Base-by-base conservation (phyloP, 2,113 vertebrate species). In the Panthera tigris region DNA sequence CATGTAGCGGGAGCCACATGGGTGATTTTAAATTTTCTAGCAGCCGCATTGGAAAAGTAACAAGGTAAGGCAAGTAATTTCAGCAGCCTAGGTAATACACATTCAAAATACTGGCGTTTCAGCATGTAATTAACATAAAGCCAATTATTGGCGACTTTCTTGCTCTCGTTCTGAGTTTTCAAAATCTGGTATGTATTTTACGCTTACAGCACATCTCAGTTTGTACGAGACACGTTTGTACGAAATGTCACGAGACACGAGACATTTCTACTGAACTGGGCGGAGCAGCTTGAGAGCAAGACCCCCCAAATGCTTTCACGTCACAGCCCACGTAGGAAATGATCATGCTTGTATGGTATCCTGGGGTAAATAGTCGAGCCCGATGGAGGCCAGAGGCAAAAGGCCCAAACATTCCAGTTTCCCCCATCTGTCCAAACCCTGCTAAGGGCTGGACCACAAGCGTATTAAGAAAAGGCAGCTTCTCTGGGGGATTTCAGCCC, bases 191-290 rank as follows among this genome's bases (percentile, higher is more conserved):
- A 23, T 9, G 6, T 18, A 31, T 50, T 79, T 76, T 48, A 50
- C 23, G n/a, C 48, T 23, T 39, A 11, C 0, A 0, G n/a, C 12
- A 18, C 16, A 18, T 45, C 69, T 68, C 63, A 16, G 0, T 79
- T 83, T 21, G 15, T 8, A 18, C 27, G 2, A 84, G 48, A 52
- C 69, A 36, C 14, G 45, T 45, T 45, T 45, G 45, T 45, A 45
- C 45, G 45, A 45, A 45, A 45, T 45, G 45, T 45, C 45, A 18
- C 31, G 2, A 84, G 48, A 52, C 69, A 36, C 14, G 45, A 45
- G 45, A 4, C 8, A 6, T 52, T 50, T 57, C 63, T 36, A 23
- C 10, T 0, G 0, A 29, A 8, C 11, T 55, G 73, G 57, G 41
- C 29, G 12, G 6, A 27, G 33, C 6, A 6, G 39, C 19, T 87